Evolutionary conservation across 2,888 invertebrate species (phyloP), one percentile per base, ranked within the genome.

Genomic region (Troglohyphantes excavatus): DNA sequence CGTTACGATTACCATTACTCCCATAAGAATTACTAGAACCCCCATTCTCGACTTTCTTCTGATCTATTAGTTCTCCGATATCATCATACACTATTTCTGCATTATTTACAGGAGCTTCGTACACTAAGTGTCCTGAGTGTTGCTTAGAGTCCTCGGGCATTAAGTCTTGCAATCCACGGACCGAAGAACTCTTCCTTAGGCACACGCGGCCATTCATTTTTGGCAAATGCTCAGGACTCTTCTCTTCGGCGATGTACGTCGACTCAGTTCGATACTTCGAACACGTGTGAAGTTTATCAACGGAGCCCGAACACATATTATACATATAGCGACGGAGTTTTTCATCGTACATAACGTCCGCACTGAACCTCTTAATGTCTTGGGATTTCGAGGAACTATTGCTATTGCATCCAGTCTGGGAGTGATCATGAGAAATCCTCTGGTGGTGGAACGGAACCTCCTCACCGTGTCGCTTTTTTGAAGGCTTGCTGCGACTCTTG

Each of bases 61-160:
- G 84, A 46, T 90, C 91, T 23, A 85, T 83, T 70, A 91, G 90
- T 68, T 97, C 97, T 91, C 96, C 96, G 91, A 96, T 96, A 93
- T 97, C 97, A 93, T 97, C 97, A 93, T 97, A 97, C 78, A 96
- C 97, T 73, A 97, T 96, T 93, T 96, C 97, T 17, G 93, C 93
- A 23, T 96, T 96, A 90, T 96, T 95, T 91, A 96, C 95, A 72
- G 95, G 95, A 2, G 95, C 95, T 92, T 95, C 95, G 81, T 93
- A 93, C 61, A 93, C 94, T 94, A 86, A 94, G 94, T 92, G 93
- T 93, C 91, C 87, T 19, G 90, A 86, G 65, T 90, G 90, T 21
- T 84, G 75, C 53, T 90, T 83, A 17, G 81, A 81, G 67, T 85
- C 84, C 23, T 59, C 26, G 13, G 43, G 26, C 2, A 65, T 81